Evolutionary conservation across 2,113 vertebrate species (phyloP), one percentile per base, ranked within the genome.

Genomic region (Varanus salvator): DNA sequence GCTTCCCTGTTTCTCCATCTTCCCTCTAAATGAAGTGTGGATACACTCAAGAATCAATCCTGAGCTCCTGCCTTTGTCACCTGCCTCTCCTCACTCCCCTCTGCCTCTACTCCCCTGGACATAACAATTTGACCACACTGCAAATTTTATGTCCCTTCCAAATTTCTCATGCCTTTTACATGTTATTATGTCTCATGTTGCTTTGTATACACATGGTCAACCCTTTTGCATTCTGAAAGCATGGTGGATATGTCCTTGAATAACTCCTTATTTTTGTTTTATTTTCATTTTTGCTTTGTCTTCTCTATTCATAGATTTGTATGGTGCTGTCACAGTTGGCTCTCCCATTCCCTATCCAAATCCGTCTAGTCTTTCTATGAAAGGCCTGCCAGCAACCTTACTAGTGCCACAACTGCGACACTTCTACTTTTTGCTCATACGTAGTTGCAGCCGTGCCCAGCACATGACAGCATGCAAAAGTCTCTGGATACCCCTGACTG

Each of bases 401-500:
- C 69, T n/a, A 78, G 52, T 64, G 60, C 17, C 81, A 81, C 85
- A 12, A 27, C 66, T 90, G 48, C 31, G 83, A 66, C 44, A 87
- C 93, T 90, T 86, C 69, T 75, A 74, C 90, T 91, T 95, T 93
- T 6, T 83, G 75, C 44, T 64, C 3, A 21, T 54, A 86, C 93
- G 68, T 84, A 85, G 71, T 27, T 87, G 91, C 74, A 90, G 90
- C 85, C 71, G 72, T 69, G 83, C 89, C 86, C 87, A 84, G 91
- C 83, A 90, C 93, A 92, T 84, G 69, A 89, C 88, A 74, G 87
- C 92, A 23, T 92, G 31, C 75, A 90, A 95, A 93, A 1, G 6
- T 78, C 25, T 76, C 38, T 85, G 31, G 89, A 90, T 94, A 90
- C 74, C 93, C 91, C 90, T 54, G 0, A 96, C 93, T 72, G 92